These are phyloP conservation scores for Calliphora vomitoria DNA, from an alignment of 2,888 invertebrate species.

Conservation along the genomic window DNA sequence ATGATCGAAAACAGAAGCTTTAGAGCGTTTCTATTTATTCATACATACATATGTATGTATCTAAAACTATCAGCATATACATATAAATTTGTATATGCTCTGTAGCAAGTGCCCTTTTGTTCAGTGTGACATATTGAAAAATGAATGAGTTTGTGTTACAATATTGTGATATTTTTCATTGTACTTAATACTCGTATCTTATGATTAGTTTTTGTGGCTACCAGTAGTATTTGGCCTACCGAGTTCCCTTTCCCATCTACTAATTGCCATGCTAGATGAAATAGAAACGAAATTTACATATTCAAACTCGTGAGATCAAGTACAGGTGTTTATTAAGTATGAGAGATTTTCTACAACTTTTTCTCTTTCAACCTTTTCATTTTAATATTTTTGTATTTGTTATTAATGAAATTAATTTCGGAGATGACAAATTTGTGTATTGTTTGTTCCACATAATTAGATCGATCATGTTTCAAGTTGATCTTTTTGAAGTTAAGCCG, in stretches of 20 bases:
- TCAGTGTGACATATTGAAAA: constrained; percentile 15
- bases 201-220: constrained; percentile 28
- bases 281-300: constrained; percentile 25
- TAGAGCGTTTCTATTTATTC: background rate
- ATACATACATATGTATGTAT: background rate
- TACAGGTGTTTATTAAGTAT: constrained; percentile 31
- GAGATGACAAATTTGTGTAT: constrained; percentile 58
- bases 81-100: background rate
- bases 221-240: background rate
- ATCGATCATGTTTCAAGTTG: constrained; percentile 38
- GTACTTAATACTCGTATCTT: constrained; percentile 12
- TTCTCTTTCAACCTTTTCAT: background rate
- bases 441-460: constrained; percentile 65
- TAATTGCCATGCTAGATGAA: constrained; percentile 38
- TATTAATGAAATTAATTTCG: constrained; percentile 41
- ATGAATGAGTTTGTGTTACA: constrained; percentile 48
- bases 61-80: background rate
- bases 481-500: constrained; percentile 56
- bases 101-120: background rate
- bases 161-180: constrained; percentile 57
- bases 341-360: background rate
- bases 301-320: background rate
- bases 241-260: constrained; percentile 34
- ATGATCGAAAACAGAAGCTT: constrained; percentile 38
- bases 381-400: background rate